Percentiles rank a stretch among this genome's conserved stretches.
Evolutionary conservation across 2,888 invertebrate species (phyloP).

Genomic region (Aphodius sticticus): DNA sequence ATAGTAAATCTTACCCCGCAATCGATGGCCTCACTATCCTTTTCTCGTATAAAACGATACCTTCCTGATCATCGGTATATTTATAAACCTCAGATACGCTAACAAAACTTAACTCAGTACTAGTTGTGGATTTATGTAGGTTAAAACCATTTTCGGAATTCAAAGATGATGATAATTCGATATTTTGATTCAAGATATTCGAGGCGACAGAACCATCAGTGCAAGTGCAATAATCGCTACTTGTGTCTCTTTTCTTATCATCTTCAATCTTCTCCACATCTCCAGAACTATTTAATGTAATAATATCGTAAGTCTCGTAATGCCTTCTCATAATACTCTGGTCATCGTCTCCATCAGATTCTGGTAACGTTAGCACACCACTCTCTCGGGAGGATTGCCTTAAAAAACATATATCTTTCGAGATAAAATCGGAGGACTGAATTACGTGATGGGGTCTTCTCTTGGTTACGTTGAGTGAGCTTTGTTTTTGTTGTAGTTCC

Average conservation of each 20-base stretch:
- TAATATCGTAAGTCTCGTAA: not conserved
- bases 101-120: conserved; percentile 53
- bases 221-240: conserved; percentile 56
- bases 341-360: conserved; percentile 39
- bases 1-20: conserved; percentile 60
- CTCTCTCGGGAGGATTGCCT: conserved; percentile 51
- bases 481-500: not conserved
- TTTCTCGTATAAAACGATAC: conserved; percentile 74
- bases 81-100: conserved; percentile 77
- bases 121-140: not conserved
- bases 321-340: conserved; percentile 6
- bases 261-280: conserved; percentile 23
- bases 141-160: not conserved
- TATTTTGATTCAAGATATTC: conserved; percentile 49
- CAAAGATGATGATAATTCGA: conserved; percentile 39
- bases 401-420: conserved; percentile 30
- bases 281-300: not conserved
- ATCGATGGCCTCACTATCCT: conserved; percentile 64
- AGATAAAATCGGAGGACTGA: not conserved
- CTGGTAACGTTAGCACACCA: conserved; percentile 52
- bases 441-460: conserved; percentile 6
- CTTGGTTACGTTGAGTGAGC: conserved; percentile 8
- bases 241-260: conserved; percentile 39
- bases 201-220: conserved; percentile 45
- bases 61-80: conserved; percentile 76